These are phyloP conservation scores for Ophion slaviceki DNA, from an alignment of 2,888 invertebrate genomes.

Conservation along the genomic window DNA sequence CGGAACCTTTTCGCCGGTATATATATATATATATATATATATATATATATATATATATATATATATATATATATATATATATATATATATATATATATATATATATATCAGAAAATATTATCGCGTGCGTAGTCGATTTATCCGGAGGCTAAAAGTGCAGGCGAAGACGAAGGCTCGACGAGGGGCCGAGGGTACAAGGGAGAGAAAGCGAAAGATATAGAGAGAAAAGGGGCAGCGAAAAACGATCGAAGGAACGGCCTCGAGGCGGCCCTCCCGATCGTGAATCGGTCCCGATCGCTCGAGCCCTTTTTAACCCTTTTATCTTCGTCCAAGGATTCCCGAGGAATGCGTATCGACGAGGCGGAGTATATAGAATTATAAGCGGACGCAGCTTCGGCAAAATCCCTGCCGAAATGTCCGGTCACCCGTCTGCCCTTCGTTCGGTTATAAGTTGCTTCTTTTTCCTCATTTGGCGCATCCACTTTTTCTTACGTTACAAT, in stretches of 20 bases:
- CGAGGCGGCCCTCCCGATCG: slow-evolving; percentile 56
- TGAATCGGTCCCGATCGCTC: slow-evolving; percentile 49
- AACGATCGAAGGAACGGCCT: slow-evolving; percentile 62
- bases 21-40: no score
- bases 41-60: no score
- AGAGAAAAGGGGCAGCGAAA: slow-evolving; percentile 37
- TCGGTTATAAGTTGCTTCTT: no score
- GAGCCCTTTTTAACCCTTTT: slow-evolving; percentile 31
- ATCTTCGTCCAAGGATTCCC: slow-evolving; percentile 25
- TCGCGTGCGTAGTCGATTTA: slow-evolving; percentile 31
- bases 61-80: no score
- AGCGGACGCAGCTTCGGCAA: slow-evolving; percentile 6
- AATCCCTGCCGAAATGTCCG: slow-evolving; percentile 33
- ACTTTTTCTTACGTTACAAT: slow-evolving; percentile 4
- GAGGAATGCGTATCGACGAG: slow-evolving; percentile 58
- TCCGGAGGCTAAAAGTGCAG: slow-evolving; percentile 29
- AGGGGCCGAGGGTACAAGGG: neutral
- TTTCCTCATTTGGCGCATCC: neutral
- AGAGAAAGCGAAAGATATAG: neutral
- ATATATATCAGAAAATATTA: neutral
- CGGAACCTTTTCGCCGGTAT: no score
- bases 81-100: no score
- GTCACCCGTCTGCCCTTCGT: neutral
- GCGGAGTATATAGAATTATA: slow-evolving; percentile 19
- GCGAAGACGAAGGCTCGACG: slow-evolving; percentile 4